Evolutionary conservation across 2,888 invertebrate genomes (phyloP), one percentile per base, ranked within the genome.

Genomic region (Caenorhabditis sulstoni): DNA sequence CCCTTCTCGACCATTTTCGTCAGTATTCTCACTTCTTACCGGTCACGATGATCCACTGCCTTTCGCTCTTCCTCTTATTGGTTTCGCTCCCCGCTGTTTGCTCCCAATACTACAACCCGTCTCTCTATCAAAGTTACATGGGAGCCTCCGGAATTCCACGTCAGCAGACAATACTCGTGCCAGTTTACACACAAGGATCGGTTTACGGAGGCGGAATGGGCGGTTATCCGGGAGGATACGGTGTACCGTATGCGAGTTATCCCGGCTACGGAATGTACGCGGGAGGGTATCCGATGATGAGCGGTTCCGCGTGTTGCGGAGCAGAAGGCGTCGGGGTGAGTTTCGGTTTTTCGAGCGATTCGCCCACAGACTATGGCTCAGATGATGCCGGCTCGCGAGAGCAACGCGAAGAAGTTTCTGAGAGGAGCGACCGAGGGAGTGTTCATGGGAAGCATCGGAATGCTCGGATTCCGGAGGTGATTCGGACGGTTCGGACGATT

Each of bases 381-480:
- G 71, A 62, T 71, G 66, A 62, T 73, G 64, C 65, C 61, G 0
- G 45, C 22, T 18, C 57, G 79, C 1, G 74, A 68, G 22, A 70
- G 79, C 47, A 79, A 79, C 29, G 74, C 74, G 16, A 64, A 61
- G 22, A 68, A 62, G 39, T 79, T 79, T 29, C 47, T 79, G 23
- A 23, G 70, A 22, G 79, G 79, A 37, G 79, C 79, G 9, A 74
- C 79, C 3, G 79, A 79, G 41, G 79, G 79, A 39, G 50, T 79
- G 0, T 59, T 79, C 23, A 79, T 79, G 79, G 79, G 79, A 47
- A 74, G 68, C 49, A 37, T 79, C n/a, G 79, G 79, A 39, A 79
- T 79, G 74, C 61, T 79, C n/a, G 73, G 73, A 14, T 61, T 73
- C 52, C 52, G 70, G 35, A 70, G 39, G 59, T 62, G 47, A 55